Evolutionary conservation across 1,140 invertebrate genomes (phyloP).

Genomic region (Drosophila burlai): DNA sequence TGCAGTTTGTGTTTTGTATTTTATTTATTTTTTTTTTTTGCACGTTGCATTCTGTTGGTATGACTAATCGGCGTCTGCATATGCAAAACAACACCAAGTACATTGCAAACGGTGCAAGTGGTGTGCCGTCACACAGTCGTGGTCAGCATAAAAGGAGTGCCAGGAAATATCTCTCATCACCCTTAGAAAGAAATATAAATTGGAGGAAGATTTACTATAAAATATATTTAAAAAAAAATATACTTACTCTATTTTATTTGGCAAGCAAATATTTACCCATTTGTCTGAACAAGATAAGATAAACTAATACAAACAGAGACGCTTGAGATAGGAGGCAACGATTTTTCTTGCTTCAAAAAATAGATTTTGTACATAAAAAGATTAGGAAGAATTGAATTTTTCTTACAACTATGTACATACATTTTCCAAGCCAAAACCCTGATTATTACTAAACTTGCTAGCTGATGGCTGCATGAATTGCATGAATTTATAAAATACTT

Average conservation of each 20-base stretch:
- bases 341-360: not conserved
- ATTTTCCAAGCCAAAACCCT: no score
- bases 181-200: not conserved
- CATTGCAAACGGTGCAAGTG: slow-evolving; percentile 9
- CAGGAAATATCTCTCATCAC: not conserved
- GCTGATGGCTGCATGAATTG: no score
- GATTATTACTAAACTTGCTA: not conserved
- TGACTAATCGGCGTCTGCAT: slow-evolving; percentile 67
- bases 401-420: not conserved
- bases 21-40: not conserved
- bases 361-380: no score
- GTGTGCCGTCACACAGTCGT: slow-evolving; percentile 4
- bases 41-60: slow-evolving; percentile 66
- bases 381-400: no score
- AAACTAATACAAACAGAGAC: not conserved
- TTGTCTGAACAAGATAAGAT: not conserved
- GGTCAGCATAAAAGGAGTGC: not conserved
- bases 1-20: slow-evolving; percentile 20
- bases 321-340: not conserved
- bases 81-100: slow-evolving; percentile 39
- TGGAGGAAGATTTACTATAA: no score
- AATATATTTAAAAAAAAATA: not conserved
- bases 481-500: no score
- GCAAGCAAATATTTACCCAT: no score
- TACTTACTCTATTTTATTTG: not conserved